phyloP scores from a whole-genome alignment of 2,113 vertebrate genomes.

The Furnarius figulus region DNA sequence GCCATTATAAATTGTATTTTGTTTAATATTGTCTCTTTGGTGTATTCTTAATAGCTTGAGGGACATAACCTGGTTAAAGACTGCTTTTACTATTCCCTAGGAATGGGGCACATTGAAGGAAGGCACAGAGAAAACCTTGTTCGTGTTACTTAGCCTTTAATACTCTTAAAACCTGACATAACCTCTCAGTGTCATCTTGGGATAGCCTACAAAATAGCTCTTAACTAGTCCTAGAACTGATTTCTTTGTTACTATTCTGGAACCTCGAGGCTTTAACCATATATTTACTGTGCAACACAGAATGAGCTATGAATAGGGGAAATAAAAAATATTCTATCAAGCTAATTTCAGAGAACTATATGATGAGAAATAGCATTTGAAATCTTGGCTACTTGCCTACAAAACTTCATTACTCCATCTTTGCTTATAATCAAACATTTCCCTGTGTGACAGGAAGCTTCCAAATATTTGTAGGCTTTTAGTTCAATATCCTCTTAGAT shows the following conservation, averaged over 20 bases:
- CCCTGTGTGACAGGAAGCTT: constrained; percentile 25
- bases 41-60: neutral
- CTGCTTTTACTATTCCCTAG: neutral
- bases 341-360: neutral
- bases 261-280: neutral
- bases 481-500: neutral
- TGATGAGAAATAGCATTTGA: neutral
- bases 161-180: neutral
- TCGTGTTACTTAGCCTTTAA: neutral
- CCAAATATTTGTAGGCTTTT: neutral
- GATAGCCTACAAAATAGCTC: neutral
- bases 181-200: neutral
- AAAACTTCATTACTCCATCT: neutral
- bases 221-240: neutral
- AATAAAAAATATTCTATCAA: neutral
- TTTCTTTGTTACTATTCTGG: neutral
- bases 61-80: neutral
- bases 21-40: neutral
- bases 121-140: neutral
- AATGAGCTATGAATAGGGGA: neutral
- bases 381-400: neutral
- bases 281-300: neutral
- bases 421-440: constrained; percentile 27
- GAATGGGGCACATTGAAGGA: neutral
- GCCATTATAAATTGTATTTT: neutral